Evolutionary conservation across 2,113 vertebrate genomes (phyloP).

Genomic region (Daubentonia madagascariensis): DNA sequence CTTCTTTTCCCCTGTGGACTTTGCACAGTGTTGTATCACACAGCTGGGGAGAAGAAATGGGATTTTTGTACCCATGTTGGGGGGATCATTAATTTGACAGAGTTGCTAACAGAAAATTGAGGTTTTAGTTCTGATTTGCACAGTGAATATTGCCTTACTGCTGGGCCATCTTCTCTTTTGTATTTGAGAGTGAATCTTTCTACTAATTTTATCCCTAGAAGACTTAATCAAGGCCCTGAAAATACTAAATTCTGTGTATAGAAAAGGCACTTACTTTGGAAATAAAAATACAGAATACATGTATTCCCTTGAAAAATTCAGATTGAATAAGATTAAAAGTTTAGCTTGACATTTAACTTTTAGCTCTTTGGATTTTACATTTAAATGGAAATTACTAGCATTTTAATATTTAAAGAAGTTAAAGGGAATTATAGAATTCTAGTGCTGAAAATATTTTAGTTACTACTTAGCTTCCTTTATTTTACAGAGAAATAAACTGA

Average conservation of each 20-base stretch:
- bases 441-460: not conserved
- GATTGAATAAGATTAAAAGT: not conserved
- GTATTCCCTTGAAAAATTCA: not conserved
- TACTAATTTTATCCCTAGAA: not conserved
- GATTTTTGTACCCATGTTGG: not conserved
- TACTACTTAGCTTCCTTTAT: not conserved
- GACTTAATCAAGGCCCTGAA: not conserved
- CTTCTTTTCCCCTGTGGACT: not conserved
- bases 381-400: not conserved
- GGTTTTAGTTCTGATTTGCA: not conserved
- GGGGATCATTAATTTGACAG: not conserved
- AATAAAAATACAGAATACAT: not conserved
- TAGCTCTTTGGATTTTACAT: not conserved
- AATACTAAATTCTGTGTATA: not conserved
- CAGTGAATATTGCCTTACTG: not conserved
- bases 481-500: not conserved
- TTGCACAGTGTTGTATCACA: not conserved
- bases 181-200: not conserved
- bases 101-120: not conserved
- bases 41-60: not conserved
- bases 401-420: constrained; percentile 21
- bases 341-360: not conserved
- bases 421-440: not conserved
- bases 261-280: not conserved
- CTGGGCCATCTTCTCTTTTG: not conserved